Base-by-base conservation (phyloP, 2,888 invertebrate genomes). In the Aproaerema taeniolella region DNA sequence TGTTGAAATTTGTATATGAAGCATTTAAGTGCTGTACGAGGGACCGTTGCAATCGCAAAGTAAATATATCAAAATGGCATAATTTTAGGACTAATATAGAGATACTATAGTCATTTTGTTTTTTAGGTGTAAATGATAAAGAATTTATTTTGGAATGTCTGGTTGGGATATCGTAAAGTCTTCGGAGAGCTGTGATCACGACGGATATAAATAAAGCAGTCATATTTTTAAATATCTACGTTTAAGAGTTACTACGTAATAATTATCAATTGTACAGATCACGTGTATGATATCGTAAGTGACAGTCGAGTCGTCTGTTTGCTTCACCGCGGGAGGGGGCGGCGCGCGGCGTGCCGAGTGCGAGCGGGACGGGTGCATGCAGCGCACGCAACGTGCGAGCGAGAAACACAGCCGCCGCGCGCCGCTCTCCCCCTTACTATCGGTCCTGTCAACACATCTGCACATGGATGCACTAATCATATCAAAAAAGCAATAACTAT, bases 21-120 rank as follows among this genome's bases (percentile, higher is more conserved):
- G 85, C 83, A 86, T 82, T 82, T 73, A 73, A 67, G 78, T 85
- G 85, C 85, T 79, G 81, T 70, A 77, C 67, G 85, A 83, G 85
- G 85, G 85, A 86, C 85, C 85, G 85, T 85, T 86, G 85, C 85
- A 86, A 86, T 85, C 76, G 85, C 85, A 85, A 83, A 82, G 71
- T 82, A 77, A 80, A 81, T 82, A 79, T 85, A 85, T 80, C 76
- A 78, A 86, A 83, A 85, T 82, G 81, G 85, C 85, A 85, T 85
- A 86, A 85, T 85, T 81, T 80, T 86, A 85, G 82, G 77, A 74
- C 76, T 83, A 86, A 83, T 71, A 68, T 81, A 85, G 81, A 78
- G 63, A 76, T 83, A 83, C 71, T 73, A 74, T 83, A 86, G 85
- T 85, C 83, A 83, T 86, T 86, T 85, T 76, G 78, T 83, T 86